Evolutionary conservation across 30 jellyfish, hydroid and myxozoan species (phyloP).

Genomic region (Hydra vulgaris): DNA sequence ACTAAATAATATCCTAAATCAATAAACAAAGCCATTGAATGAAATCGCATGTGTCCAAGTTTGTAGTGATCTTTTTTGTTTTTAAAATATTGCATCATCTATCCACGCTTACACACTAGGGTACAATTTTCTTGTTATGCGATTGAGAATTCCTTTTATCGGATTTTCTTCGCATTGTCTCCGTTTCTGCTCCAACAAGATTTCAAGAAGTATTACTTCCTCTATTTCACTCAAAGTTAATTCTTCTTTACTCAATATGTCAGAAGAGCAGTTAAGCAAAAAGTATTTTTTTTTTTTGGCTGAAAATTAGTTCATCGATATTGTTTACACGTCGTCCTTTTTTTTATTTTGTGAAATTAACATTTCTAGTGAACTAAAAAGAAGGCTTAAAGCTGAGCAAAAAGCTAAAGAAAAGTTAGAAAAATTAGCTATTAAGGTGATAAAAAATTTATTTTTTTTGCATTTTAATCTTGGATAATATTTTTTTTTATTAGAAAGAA

Average conservation of each 20-base stretch:
- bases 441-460: no score
- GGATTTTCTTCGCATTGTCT: not conserved
- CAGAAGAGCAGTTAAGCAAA: not conserved
- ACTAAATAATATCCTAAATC: no score
- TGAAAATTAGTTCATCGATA: not conserved
- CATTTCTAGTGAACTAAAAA: slow-evolving; percentile 55
- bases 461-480: no score
- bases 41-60: not conserved
- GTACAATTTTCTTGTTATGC: not conserved
- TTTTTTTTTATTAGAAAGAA: no score
- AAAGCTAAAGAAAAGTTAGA: slow-evolving; percentile 71
- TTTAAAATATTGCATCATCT: not conserved
- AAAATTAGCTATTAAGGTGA: slow-evolving; percentile 42
- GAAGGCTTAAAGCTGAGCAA: slow-evolving; percentile 76
- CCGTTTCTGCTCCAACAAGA: not conserved
- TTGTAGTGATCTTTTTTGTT: no score
- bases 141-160: not conserved
- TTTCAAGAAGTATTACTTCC: not conserved
- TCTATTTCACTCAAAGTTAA: not conserved
- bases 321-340: not conserved
- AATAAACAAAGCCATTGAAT: not conserved
- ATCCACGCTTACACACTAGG: not conserved
- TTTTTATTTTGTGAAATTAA: not conserved
- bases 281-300: not conserved
- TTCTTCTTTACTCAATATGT: not conserved